Evolutionary conservation across 2,797 vertebrate genomes (phyloP), one percentile per base, ranked within the genome.

Genomic region (Glossophaga mutica): DNA sequence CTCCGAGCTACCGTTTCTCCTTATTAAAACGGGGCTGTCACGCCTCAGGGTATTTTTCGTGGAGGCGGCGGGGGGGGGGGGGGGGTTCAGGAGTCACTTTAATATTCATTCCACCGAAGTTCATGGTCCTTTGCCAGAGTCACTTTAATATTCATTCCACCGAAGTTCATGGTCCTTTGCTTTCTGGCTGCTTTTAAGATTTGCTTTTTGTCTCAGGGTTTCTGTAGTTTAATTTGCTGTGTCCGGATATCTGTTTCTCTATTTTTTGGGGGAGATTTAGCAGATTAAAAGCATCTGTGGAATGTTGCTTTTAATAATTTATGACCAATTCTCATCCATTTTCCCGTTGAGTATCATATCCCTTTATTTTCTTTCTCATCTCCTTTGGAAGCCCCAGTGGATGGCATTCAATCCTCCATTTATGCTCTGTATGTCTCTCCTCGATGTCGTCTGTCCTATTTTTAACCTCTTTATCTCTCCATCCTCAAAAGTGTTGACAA

Each of bases 141-240:
- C 34, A 37, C 21, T 29, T 77, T n/a, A 74, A n/a, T 44, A 15
- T 18, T 81, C 52, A 92, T 70, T 92, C 24, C 22, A 8, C n/a
- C 65, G 14, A 83, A 79, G 52, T 76, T 48, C 57, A 59, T 37
- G 4, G n/a, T 87, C 19, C 73, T 89, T 93, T 86, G 68, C n/a
- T 82, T 73, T 37, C 79, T 39, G 19, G 32, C 12, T 73, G 24
- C 34, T 82, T 79, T 74, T 62, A 65, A 73, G 68, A 48, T 83
- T 87, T 92, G 39, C 34, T 52, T 82, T 67, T 78, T 44, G 4
- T 55, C 37, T 88, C 65, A 46, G 34, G 26, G 44, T 44, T 73
- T 62, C 11, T 78, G 7, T 78, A 29, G 76, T 74, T 90, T 68
- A 89, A 91, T 39, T 82, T 82, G 29, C 67, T 39, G 8, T 65